Conservation (phyloP, 30 jellyfish, hydroid and myxozoan genomes). For the Sanderia malayensis region DNA sequence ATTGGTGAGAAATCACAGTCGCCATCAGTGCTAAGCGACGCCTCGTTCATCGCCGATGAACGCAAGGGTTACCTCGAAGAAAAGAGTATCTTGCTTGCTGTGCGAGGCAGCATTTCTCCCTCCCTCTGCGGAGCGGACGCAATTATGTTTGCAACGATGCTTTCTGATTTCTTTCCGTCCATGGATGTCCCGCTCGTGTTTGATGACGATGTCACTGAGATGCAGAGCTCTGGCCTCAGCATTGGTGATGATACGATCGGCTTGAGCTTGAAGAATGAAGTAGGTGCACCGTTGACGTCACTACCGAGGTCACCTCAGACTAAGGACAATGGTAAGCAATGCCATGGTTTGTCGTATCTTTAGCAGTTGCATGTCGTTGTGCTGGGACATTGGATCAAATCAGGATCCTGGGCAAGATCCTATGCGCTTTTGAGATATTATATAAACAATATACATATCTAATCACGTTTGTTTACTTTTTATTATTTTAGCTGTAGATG, state of each 20-base stretch:
- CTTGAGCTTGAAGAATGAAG: slow-evolving; percentile 9
- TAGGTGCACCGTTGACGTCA: slow-evolving; percentile 37
- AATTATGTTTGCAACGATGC: slow-evolving; percentile 58
- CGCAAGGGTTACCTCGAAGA: slow-evolving; percentile 24
- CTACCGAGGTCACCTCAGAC: slow-evolving; percentile 65
- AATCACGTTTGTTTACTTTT: too few species aligned
- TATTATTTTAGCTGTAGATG: slow-evolving; percentile 28
- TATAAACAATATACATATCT: too few species aligned
- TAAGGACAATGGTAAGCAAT: slow-evolving; percentile 38
- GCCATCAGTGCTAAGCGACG: too few species aligned
- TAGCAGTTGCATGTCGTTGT: too few species aligned
- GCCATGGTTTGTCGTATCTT: too few species aligned
- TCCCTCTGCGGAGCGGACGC: slow-evolving; percentile 63
- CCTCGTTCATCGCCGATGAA: too few species aligned
- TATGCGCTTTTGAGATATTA: too few species aligned
- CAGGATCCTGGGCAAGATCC: too few species aligned
- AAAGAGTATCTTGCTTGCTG: slow-evolving; percentile 45
- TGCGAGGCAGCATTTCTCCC: slow-evolving; percentile 41
- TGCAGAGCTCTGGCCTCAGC: not conserved
- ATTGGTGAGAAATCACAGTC: too few species aligned
- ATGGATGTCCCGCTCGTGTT: slow-evolving; percentile 38
- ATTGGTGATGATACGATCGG: slow-evolving; percentile 44
- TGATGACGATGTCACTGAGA: slow-evolving; percentile 15
- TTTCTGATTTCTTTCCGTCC: slow-evolving; percentile 48
- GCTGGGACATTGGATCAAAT: too few species aligned